Conservation (phyloP, 2,113 vertebrate species). For the Dasyprocta punctata region DNA sequence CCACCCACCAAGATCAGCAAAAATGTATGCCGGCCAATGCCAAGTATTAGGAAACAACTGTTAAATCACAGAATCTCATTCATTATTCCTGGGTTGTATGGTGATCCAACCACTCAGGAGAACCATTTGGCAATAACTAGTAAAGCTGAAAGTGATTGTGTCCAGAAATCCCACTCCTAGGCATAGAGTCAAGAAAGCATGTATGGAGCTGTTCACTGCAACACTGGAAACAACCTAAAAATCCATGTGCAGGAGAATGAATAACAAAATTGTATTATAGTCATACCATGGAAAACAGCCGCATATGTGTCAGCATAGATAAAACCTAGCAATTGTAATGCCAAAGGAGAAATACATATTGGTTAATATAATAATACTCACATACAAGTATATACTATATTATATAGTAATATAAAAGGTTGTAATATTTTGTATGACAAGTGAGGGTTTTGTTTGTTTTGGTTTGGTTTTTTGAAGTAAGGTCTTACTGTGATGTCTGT, state of each 20-base stretch:
- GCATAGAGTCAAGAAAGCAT: background rate
- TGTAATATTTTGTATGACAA: background rate
- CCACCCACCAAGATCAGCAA: background rate
- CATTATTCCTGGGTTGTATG: background rate
- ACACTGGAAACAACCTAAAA: background rate
- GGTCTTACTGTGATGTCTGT: background rate
- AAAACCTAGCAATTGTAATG: background rate
- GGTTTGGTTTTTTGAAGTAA: background rate
- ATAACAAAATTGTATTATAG: background rate
- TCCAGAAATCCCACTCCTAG: constrained; percentile 38
- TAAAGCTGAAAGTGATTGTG: background rate
- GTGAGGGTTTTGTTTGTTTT: background rate
- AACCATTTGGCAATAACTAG: constrained; percentile 19
- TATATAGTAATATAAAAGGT: background rate
- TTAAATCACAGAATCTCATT: background rate
- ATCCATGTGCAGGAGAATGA: background rate
- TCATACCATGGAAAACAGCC: background rate
- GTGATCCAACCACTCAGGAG: background rate
- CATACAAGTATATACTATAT: background rate
- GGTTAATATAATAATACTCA: background rate
- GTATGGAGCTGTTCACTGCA: background rate
- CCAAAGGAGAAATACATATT: background rate
- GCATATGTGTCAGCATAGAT: constrained; percentile 41
- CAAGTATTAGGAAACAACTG: background rate
- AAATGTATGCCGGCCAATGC: background rate